These are phyloP conservation scores for Microcebus lehilahytsara DNA, from an alignment of 2,113 vertebrate genomes.

Conservation along the genomic window DNA sequence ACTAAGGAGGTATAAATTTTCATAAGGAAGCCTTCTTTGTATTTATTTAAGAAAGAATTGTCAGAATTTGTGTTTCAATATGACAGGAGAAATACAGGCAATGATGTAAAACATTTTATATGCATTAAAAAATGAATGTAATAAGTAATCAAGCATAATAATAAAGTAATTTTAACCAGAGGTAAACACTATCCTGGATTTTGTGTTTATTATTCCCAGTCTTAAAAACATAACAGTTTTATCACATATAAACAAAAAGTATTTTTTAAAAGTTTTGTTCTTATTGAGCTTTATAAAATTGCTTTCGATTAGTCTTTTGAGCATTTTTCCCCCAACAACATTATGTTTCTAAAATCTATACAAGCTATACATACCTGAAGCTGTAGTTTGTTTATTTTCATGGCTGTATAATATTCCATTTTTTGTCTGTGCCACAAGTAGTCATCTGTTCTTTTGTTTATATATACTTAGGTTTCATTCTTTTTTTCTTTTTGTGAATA, in stretches of 20 bases:
- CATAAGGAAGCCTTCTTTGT: not conserved
- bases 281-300: not conserved
- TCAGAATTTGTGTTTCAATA: not conserved
- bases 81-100: not conserved
- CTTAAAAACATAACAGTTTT: not conserved
- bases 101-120: not conserved
- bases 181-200: not conserved
- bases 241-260: not conserved
- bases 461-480: not conserved
- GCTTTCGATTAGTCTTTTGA: not conserved
- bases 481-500: not conserved
- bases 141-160: not conserved
- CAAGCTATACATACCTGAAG: not conserved
- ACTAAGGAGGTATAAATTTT: not conserved
- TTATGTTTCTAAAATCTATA: not conserved
- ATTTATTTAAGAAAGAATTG: not conserved
- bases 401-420: not conserved
- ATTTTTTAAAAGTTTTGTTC: not conserved
- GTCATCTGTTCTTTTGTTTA: not conserved
- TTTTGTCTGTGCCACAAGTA: not conserved
- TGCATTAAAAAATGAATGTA: not conserved
- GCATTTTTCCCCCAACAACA: not conserved
- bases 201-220: not conserved
- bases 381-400: not conserved
- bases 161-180: not conserved